Base-by-base conservation (phyloP, 2,113 vertebrate species). In the Catharus bicknelli region DNA sequence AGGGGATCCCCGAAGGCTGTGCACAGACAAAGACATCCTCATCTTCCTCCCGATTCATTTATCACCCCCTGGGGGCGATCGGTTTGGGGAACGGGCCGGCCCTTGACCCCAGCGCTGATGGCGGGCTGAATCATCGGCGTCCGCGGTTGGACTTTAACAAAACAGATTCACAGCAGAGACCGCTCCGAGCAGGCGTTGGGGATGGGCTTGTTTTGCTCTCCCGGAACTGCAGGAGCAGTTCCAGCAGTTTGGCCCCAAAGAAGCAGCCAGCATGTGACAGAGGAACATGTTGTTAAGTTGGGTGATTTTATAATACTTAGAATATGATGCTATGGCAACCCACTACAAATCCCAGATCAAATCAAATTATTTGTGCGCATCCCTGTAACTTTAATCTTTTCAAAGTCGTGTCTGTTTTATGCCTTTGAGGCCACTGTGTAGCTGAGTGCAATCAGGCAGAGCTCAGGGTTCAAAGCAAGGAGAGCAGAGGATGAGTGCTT, bases 241-340 rank as follows among this genome's bases (percentile, higher is more conserved):
- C 86, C 93, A 90, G 86, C 89, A 88, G 81, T 89, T 89, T 66
- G 89, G 95, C 67, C 93, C 78, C 82, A 69, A 74, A 91, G 86
- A 57, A 82, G 59, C 82, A n/a, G 50, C 62, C 86, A 10, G 85
- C 93, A 87, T 89, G 90, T 92, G 91, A 92, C 64, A 94, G 84
- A 88, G 70, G 91, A 92, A 94, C 87, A 89, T 30, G 62, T 91
- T 95, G 95, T 93, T 94, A 72, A 76, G 82, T 94, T 87, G 82
- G 90, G 76, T 75, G 88, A 93, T 96, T 96, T 93, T 93, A 36
- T 83, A 92, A 90, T 91, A 29, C 92, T 95, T 64, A 45, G 76
- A 76, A 36, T 82, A 83, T 9, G 95, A 90, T 96, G 93, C 95
- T 96, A 96, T 96, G 91, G 94, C 93, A 96, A 96, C 95, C 91